Evolutionary conservation across 2,797 vertebrate genomes (phyloP).

Genomic region (Xenopus petersii): DNA sequence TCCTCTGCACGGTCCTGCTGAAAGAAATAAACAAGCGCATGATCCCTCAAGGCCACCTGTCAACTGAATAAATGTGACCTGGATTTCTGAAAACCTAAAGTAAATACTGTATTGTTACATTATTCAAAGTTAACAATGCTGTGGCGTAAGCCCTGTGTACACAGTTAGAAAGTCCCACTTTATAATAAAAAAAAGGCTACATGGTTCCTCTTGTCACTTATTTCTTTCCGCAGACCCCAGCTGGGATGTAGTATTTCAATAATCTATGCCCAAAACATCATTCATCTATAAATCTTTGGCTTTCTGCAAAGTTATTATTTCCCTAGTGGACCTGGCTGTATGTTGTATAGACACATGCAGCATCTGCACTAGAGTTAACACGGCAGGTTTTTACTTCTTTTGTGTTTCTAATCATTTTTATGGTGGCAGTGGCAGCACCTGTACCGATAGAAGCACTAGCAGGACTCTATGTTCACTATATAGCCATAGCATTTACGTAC

Average conservation of each 20-base stretch:
- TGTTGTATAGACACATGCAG: too few species aligned
- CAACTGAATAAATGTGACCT: conserved; percentile 33
- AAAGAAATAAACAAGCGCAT: conserved; percentile 35
- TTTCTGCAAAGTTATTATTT: conserved; percentile 18
- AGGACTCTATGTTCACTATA: too few species aligned
- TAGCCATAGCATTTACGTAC: too few species aligned
- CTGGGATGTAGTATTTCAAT: conserved; percentile 28
- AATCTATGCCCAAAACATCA: conserved; percentile 31
- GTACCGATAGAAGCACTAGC: too few species aligned
- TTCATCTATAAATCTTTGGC: conserved; percentile 15
- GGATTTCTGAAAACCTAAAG: conserved; percentile 35
- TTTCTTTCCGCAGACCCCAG: conserved; percentile 31
- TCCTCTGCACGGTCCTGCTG: conserved; percentile 15
- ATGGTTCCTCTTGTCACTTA: background rate
- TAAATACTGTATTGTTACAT: conserved; percentile 45
- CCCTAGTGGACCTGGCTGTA: background rate
- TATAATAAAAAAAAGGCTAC: conserved; percentile 35
- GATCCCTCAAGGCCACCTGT: conserved; percentile 34
- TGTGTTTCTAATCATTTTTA: too few species aligned
- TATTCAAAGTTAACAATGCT: conserved; percentile 43
- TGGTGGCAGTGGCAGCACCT: too few species aligned
- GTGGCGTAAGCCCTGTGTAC: conserved; percentile 36
- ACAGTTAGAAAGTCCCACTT: conserved; percentile 34
- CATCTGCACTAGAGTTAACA: too few species aligned
- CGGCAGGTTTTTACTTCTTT: too few species aligned